Percentiles rank a stretch among this genome's conserved stretches.
These are phyloP conservation scores for Acrobasis suavella DNA, from an alignment of 2,888 invertebrate species.

Conservation along the genomic window DNA sequence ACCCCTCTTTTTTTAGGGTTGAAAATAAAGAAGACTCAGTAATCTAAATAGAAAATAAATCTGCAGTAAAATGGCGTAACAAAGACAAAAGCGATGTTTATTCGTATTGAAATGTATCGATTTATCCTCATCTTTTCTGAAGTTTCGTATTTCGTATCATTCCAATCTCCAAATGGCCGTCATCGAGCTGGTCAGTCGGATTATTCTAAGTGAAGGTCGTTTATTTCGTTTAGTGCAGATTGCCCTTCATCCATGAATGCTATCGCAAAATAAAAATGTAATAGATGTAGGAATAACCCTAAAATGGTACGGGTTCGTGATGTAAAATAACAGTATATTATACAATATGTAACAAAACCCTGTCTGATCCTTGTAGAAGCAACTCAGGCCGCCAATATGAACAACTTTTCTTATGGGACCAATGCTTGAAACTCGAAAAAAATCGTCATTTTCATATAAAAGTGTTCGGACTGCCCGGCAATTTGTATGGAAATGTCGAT, in stretches of 20 bases:
- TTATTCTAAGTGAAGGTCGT: background rate
- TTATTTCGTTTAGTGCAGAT: constrained; percentile 4
- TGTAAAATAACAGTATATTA: too few relatives aligned
- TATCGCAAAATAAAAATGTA: background rate
- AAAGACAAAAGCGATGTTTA: background rate
- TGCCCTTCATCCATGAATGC: background rate
- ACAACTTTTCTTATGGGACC: too few relatives aligned
- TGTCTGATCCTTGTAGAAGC: too few relatives aligned
- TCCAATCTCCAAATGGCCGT: background rate
- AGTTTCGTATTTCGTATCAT: background rate
- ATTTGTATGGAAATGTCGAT: too few relatives aligned
- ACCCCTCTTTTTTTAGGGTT: too few relatives aligned
- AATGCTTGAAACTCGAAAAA: too few relatives aligned
- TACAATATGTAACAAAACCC: too few relatives aligned
- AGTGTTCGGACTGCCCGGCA: too few relatives aligned
- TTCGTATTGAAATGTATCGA: background rate
- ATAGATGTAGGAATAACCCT: background rate
- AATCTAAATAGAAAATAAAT: background rate
- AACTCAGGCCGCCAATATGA: too few relatives aligned
- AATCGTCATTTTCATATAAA: too few relatives aligned
- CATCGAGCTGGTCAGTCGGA: background rate
- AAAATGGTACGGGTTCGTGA: too few relatives aligned
- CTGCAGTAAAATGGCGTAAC: background rate
- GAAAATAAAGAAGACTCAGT: too few relatives aligned
- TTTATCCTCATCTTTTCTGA: background rate